These are phyloP conservation scores for Manis pentadactyla DNA, from an alignment of 2,797 vertebrate species.

Conservation along the genomic window DNA sequence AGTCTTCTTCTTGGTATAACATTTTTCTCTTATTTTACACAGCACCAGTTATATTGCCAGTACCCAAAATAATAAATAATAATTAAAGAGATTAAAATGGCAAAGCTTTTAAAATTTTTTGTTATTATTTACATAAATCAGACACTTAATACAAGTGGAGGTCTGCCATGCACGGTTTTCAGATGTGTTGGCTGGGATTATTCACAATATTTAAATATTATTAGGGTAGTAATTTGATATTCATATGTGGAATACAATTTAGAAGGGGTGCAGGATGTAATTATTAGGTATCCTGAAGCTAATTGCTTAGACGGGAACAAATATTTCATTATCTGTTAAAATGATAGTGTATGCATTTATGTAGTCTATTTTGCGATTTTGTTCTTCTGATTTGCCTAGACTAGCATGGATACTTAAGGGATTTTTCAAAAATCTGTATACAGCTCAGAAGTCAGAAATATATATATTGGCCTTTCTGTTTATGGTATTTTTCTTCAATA, in stretches of 20 bases:
- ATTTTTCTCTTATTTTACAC: slow-evolving; percentile 42
- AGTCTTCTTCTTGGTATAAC: neutral
- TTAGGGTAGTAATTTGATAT: slow-evolving; percentile 42
- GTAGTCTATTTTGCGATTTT: neutral
- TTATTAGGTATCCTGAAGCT: slow-evolving; percentile 59
- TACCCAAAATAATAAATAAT: slow-evolving; percentile 52
- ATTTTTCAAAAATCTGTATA: neutral
- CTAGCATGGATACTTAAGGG: neutral
- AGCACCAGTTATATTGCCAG: neutral
- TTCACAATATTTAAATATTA: slow-evolving; percentile 50
- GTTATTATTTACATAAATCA: slow-evolving; percentile 50
- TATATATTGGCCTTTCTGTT: neutral
- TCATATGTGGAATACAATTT: slow-evolving; percentile 45
- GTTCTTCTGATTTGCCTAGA: neutral
- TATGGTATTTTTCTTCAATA: neutral
- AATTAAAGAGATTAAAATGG: slow-evolving; percentile 60
- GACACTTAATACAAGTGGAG: neutral
- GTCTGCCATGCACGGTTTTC: slow-evolving; percentile 10
- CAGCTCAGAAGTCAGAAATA: slow-evolving; percentile 27
- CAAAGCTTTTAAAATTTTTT: slow-evolving; percentile 53
- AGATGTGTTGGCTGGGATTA: neutral
- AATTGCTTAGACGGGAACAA: slow-evolving; percentile 56
- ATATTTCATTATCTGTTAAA: slow-evolving; percentile 63
- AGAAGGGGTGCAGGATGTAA: slow-evolving; percentile 33
- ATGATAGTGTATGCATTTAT: slow-evolving; percentile 9